These are phyloP conservation scores for Diogma glabrata DNA, from an alignment of 2,888 invertebrate genomes.

Conservation along the genomic window DNA sequence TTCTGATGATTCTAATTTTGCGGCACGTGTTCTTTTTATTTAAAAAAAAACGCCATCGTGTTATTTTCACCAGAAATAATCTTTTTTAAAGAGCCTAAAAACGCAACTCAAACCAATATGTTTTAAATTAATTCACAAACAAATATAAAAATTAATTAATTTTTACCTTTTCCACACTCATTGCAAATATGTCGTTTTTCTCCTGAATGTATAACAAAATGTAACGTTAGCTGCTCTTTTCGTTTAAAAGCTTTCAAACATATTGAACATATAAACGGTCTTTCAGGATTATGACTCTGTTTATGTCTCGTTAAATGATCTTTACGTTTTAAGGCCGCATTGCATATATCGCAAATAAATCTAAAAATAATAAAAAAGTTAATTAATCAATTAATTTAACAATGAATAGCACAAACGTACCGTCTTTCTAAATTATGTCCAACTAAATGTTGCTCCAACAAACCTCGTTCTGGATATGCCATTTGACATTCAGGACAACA, in stretches of 20 bases:
- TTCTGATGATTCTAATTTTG: no score
- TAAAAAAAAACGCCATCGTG: no score
- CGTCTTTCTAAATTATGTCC: conserved; percentile 74
- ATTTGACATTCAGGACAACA: conserved; percentile 83
- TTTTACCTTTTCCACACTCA: conserved; percentile 70
- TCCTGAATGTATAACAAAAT: conserved; percentile 82
- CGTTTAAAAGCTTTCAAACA: conserved; percentile 80
- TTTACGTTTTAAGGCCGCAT: conserved; percentile 75
- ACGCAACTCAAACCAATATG: no score
- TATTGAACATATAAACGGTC: conserved; percentile 77
- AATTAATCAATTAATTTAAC: no score
- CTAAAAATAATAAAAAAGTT: no score
- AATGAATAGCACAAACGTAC: no score
- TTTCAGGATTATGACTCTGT: conserved; percentile 78
- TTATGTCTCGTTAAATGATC: conserved; percentile 80
- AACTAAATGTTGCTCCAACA: conserved; percentile 70
- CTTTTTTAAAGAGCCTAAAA: no score
- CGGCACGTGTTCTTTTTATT: no score
- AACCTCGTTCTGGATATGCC: conserved; percentile 74
- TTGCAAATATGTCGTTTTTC: conserved; percentile 77
- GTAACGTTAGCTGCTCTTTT: conserved; percentile 76
- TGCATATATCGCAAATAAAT: conserved; percentile 85
- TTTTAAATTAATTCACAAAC: no score
- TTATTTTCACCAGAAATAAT: no score
- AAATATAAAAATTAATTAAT: no score